Evolutionary conservation across 1,140 invertebrate genomes (phyloP).

Genomic region (Drosophila saltans): DNA sequence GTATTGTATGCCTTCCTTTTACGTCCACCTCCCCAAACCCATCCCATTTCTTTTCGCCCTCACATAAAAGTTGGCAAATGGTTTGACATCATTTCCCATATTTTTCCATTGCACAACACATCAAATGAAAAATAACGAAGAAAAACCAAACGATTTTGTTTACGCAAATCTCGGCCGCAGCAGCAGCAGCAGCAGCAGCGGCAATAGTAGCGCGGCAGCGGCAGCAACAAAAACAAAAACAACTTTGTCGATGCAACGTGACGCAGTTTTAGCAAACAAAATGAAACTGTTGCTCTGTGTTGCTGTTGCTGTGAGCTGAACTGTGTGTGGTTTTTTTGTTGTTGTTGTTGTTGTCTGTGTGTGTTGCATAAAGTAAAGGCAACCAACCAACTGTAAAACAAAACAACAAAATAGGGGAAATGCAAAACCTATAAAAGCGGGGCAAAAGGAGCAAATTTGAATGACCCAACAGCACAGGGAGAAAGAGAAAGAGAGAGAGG

Average conservation of each 20-base stretch:
- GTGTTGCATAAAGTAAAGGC: conserved; percentile 67
- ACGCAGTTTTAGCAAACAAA: conserved; percentile 74
- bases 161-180: conserved; percentile 68
- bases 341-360: conserved; percentile 48
- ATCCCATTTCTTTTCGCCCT: not conserved
- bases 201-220: conserved; percentile 9
- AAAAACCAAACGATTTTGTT: conserved; percentile 64
- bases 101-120: conserved; percentile 20
- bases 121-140: conserved; percentile 26
- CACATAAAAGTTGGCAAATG: conserved; percentile 30
- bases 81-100: conserved; percentile 49
- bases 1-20: not conserved
- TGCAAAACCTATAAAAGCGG: conserved; percentile 34
- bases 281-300: conserved; percentile 39
- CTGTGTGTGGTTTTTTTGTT: not conserved
- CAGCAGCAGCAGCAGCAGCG: conserved; percentile 29
- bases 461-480: conserved; percentile 16
- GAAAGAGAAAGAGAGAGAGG: no score
- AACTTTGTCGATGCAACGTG: conserved; percentile 67
- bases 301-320: not conserved
- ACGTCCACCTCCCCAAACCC: not conserved
- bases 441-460: conserved; percentile 26
- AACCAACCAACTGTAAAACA: conserved; percentile 71
- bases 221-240: conserved; percentile 6
- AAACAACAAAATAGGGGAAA: conserved; percentile 33